These are phyloP conservation scores for Nasonia oneida DNA, from an alignment of 2,888 invertebrate genomes.

Conservation along the genomic window DNA sequence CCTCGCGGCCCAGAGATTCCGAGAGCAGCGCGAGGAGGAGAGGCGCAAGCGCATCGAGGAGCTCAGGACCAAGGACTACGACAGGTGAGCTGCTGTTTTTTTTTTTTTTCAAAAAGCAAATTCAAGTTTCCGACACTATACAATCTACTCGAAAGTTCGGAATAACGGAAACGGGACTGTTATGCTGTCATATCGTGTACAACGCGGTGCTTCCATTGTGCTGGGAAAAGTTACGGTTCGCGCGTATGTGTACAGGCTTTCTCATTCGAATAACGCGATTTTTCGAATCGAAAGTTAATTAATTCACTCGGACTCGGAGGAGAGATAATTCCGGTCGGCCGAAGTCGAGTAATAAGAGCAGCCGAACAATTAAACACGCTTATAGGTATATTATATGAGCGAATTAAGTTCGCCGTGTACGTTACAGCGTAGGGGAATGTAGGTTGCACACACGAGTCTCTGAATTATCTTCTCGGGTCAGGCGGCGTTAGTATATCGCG, in stretches of 20 bases:
- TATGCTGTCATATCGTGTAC: not conserved
- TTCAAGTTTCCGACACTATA: not conserved
- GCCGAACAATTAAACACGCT: not conserved
- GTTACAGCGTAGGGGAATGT: not conserved
- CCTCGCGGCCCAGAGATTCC: slow-evolving; percentile 92
- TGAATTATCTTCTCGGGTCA: not conserved
- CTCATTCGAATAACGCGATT: not conserved
- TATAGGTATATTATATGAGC: not conserved
- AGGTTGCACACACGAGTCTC: not conserved
- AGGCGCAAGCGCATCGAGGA: slow-evolving; percentile 91
- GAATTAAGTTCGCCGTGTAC: not conserved
- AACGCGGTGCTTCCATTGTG: not conserved
- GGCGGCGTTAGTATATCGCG: not conserved
- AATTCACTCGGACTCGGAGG: not conserved
- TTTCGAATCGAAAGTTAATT: not conserved
- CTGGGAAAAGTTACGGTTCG: not conserved
- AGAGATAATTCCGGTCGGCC: not conserved
- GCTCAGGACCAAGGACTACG: slow-evolving; percentile 88
- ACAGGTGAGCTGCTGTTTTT: slow-evolving; percentile 78
- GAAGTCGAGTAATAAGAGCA: not conserved
- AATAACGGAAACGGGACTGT: not conserved
- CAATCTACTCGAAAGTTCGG: not conserved
- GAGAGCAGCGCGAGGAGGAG: slow-evolving; percentile 93
- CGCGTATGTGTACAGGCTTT: no score
- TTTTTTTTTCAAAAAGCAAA: not conserved